Evolutionary conservation across 1,140 invertebrate genomes (phyloP), one percentile per base, ranked within the genome.

Genomic region (Stenopsyche tienmushanensis): DNA sequence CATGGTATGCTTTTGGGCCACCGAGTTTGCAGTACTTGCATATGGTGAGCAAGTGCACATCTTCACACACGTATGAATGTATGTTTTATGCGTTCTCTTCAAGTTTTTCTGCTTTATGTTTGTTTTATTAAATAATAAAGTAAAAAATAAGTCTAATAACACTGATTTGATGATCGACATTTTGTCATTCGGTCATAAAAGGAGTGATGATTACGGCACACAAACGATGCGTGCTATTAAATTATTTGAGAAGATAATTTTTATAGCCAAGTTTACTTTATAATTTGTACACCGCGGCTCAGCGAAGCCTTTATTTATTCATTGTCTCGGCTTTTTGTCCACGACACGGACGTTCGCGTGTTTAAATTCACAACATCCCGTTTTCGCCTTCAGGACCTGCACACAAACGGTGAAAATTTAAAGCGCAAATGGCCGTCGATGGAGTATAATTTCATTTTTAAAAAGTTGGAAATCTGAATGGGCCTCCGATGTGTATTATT

Each of bases 281-380:
- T 42, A 42, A 42, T 42, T 42, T 42, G 41, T 42, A 17, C 41
- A 15, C 41, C 13, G 18, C 18, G n/a, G 9, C 41, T 17, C 1
- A 9, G 41, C 41, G 41, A 42, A 15, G 41, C 41, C n/a, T 42
- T 42, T 42, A 42, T 42, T 42, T 15, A 42, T 42, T 42, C 41
- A 42, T 42, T 13, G 41, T 3, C 18, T 2, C 41, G n/a, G 41
- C 18, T 13, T 42, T 1, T 1, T 42, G 41, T 42, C 13, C 18
- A 17, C 18, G n/a, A n/a, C n/a, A n/a, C n/a, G n/a, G 41, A 9
- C n/a, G 41, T 42, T 42, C 41, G 41, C 41, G 41, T 42, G 41
- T 42, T 17, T 15, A 42, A 42, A 42, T 17, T 17, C 18, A 42
- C n/a, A n/a, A n/a, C n/a, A n/a, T n/a, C n/a, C n/a, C n/a, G n/a